Base-by-base conservation (phyloP, 2,113 vertebrate genomes). In the Aix galericulata region DNA sequence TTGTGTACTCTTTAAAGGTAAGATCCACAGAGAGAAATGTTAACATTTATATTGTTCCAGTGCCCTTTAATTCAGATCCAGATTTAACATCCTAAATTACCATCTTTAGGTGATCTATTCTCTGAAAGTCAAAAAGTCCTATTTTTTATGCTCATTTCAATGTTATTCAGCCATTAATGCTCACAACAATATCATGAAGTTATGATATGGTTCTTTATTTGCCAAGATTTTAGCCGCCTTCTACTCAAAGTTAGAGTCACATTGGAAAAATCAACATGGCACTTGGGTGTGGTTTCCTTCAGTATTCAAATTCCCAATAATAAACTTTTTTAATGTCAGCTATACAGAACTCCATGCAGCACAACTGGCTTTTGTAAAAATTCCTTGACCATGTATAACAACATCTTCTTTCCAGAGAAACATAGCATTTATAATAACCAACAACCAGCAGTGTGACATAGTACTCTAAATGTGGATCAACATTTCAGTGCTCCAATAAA, bases 41-140 rank as follows among this genome's bases (percentile, higher is more conserved):
- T 84, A 81, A 17, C 69, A 72, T 94, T 96, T 79, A 68, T 66
- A 79, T 83, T 90, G 72, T 72, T 91, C 69, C 11, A 8, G 26
- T 88, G 73, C 42, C 93, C 95, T 95, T 94, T 93, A 90, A 60
- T 8, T 53, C 32, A 88, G 26, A 92, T 60, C 21, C 88, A 88
- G 75, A 92, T 84, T 86, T 92, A 64, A 83, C 62, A 72, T 71
- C 26, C 60, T 81, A 55, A 91, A 86, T 91, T 79, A n/a, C 23
- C 36, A 46, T 62, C 16, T 93, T 92, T n/a, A 91, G 73, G 52
- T 26, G 93, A 86, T 73, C 22, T 69, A 4, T 75, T 81, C 44
- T 82, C 48, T 92, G 56, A 23, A 81, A 73, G 14, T 21, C 4
- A 3, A 4, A 56, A 93, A 88, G 25, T 40, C 34, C 12, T 60